These are phyloP conservation scores for Drosophila grimshawi DNA, from an alignment of 1,140 invertebrate species.

Conservation along the genomic window DNA sequence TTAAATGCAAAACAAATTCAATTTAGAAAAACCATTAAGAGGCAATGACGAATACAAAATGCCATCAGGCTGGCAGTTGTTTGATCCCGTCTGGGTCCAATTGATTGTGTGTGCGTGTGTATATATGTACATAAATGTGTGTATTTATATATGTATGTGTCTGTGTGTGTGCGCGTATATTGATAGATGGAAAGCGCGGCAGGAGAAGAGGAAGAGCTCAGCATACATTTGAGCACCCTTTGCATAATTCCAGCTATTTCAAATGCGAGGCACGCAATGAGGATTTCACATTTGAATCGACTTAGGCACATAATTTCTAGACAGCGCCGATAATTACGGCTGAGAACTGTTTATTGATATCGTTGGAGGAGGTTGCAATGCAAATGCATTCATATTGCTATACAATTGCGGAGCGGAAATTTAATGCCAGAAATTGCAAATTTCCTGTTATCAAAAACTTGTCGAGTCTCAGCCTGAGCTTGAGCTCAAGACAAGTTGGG, in stretches of 20 bases:
- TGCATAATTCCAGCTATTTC: conserved; percentile 9
- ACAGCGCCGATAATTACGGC: conserved; percentile 39
- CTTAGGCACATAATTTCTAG: conserved; percentile 38
- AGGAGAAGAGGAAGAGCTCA: conserved; percentile 8
- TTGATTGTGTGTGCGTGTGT: no score
- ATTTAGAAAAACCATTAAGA: conserved; percentile 42
- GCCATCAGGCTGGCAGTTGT: conserved; percentile 11
- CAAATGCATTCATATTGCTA: conserved; percentile 36
- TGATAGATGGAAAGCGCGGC: not conserved
- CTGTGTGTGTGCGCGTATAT: not conserved
- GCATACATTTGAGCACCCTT: conserved; percentile 20
- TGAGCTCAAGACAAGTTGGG: not conserved
- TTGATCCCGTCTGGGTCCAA: no score
- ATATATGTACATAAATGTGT: no score
- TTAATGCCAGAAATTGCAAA: conserved; percentile 80
- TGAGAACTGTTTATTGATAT: conserved; percentile 4
- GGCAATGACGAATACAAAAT: conserved; percentile 45
- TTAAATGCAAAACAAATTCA: conserved; percentile 14
- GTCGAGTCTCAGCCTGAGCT: conserved; percentile 29
- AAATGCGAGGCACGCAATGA: conserved; percentile 19
- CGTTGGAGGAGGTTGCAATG: not conserved
- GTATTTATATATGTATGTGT: not conserved
- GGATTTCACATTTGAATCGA: conserved; percentile 1
- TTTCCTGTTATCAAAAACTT: conserved; percentile 77
- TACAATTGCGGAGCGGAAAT: conserved; percentile 68